A percentile compares a stretch with the other conserved stretches of the same genome.
phyloP scores from a whole-genome alignment of 2,113 vertebrate genomes.

The Irena cyanogastra region DNA sequence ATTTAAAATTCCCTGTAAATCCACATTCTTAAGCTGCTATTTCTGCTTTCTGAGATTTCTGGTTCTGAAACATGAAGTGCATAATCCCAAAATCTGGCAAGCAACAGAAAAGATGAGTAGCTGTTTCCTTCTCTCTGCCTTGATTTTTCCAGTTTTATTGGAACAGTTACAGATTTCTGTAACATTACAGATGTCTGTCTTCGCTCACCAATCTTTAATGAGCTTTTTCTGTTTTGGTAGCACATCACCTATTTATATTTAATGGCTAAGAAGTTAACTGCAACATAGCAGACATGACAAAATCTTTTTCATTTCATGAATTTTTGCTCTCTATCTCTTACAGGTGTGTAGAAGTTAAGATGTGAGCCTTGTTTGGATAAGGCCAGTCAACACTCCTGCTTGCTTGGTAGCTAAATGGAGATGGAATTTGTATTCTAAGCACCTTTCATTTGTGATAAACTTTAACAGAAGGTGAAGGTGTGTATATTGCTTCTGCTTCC shows the following conservation, averaged over 20 bases:
- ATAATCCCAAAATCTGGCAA: background rate
- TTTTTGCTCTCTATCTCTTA: background rate
- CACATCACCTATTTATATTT: background rate
- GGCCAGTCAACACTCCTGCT: background rate
- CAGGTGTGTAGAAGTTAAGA: background rate
- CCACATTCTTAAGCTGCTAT: background rate
- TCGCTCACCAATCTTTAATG: background rate
- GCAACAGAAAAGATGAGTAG: background rate
- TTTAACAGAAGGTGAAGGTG: background rate
- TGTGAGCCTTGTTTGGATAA: background rate
- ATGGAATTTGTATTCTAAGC: background rate
- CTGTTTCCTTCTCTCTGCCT: background rate
- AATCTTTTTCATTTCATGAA: background rate
- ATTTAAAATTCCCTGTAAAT: background rate
- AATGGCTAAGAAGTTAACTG: background rate
- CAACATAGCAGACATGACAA: background rate
- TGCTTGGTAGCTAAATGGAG: background rate
- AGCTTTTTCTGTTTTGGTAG: background rate
- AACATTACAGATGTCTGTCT: background rate
- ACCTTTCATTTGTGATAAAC: background rate
- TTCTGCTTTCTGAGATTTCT: background rate
- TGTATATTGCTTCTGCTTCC: background rate
- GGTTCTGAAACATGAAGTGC: background rate
- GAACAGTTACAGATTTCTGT: background rate
- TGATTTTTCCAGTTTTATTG: background rate